These are phyloP conservation scores for Trimorus sp. DNA, from an alignment of 2,888 invertebrate species.

Conservation along the genomic window DNA sequence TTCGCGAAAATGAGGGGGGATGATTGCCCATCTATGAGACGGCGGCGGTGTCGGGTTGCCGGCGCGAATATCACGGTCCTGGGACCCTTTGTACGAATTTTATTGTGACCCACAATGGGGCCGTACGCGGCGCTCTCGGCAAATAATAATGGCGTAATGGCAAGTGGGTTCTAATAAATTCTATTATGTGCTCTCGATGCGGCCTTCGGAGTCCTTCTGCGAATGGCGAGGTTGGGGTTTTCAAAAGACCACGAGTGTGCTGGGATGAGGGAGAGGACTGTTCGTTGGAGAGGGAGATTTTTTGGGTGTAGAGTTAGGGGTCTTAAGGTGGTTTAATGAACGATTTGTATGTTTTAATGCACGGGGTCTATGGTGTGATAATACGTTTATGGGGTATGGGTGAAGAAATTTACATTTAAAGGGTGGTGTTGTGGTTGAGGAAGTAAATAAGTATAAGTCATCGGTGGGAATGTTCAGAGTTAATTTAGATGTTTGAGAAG, in stretches of 20 bases:
- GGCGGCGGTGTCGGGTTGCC: slow-evolving; percentile 71
- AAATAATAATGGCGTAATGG: slow-evolving; percentile 71
- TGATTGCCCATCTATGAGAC: slow-evolving; percentile 73
- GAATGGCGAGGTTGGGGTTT: slow-evolving; percentile 44
- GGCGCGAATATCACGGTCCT: slow-evolving; percentile 49
- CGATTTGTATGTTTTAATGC: no score
- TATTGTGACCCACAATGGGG: slow-evolving; percentile 71
- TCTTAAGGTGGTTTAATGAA: no score
- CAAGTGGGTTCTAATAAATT: slow-evolving; percentile 74
- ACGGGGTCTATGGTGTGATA: no score
- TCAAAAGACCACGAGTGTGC: slow-evolving; percentile 44
- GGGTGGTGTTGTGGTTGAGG: no score
- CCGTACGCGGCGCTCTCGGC: slow-evolving; percentile 47
- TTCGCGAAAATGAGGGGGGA: slow-evolving; percentile 49
- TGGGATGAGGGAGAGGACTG: slow-evolving; percentile 17
- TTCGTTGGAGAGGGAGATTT: no score
- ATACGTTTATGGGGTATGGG: no score
- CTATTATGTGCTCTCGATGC: slow-evolving; percentile 68
- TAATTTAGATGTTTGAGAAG: no score
- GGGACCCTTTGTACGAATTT: slow-evolving; percentile 71
- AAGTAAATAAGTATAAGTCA: no score
- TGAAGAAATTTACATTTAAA: no score
- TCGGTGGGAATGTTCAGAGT: no score
- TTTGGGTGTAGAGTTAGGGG: no score
- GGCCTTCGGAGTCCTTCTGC: slow-evolving; percentile 59